Conservation (phyloP, 1,140 invertebrate species). For the Bombus superbus region DNA sequence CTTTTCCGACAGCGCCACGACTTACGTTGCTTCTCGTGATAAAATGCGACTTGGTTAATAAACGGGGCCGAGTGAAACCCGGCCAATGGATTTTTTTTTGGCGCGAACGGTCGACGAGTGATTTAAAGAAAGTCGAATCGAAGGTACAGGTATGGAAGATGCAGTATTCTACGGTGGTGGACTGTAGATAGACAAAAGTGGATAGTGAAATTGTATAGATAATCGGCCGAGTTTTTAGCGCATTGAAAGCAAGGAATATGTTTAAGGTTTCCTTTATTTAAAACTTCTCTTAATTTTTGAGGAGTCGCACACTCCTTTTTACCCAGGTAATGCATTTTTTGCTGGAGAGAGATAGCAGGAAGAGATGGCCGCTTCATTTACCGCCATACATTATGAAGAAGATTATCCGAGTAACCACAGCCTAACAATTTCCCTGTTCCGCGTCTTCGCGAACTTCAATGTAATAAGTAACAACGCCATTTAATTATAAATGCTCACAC, state of each 20-base stretch:
- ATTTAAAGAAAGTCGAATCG: neutral
- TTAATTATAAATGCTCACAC: constrained; percentile 78
- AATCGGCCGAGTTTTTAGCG: neutral
- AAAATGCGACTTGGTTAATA: constrained; percentile 47
- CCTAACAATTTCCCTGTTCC: constrained; percentile 74
- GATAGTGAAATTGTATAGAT: neutral
- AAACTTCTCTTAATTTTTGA: neutral
- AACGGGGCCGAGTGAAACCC: neutral
- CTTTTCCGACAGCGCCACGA: constrained; percentile 63
- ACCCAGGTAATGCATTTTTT: neutral
- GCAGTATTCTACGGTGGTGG: neutral
- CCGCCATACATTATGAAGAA: constrained; percentile 74
- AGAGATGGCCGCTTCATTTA: constrained; percentile 63
- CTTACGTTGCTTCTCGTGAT: constrained; percentile 52
- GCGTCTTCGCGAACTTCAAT: constrained; percentile 77
- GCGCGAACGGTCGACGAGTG: too few species aligned
- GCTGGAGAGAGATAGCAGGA: constrained; percentile 20
- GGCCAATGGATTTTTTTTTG: neutral
- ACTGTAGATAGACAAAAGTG: neutral
- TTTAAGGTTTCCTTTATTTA: neutral
- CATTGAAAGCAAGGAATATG: neutral
- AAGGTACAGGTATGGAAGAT: neutral
- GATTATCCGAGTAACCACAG: constrained; percentile 78
- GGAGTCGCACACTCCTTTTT: neutral
- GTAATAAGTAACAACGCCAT: constrained; percentile 78